phyloP scores from a whole-genome alignment of 2,113 vertebrate genomes.

The Stigmatopora nigra region DNA sequence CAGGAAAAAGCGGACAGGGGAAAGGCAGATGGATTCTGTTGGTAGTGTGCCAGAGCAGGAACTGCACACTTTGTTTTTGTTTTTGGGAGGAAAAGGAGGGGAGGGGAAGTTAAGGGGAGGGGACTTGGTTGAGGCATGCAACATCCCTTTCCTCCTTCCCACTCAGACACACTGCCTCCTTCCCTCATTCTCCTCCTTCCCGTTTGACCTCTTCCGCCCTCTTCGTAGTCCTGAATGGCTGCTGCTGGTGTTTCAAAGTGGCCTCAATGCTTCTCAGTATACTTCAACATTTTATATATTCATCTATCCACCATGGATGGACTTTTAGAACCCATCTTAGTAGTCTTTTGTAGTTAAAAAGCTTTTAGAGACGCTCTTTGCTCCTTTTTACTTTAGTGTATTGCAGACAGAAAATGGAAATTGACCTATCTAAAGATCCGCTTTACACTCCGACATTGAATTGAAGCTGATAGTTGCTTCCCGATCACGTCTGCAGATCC shows the following conservation, averaged over 20 bases:
- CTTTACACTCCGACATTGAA: too few relatives aligned
- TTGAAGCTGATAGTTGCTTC: too few relatives aligned
- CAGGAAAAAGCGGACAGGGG: slow-evolving; percentile 28
- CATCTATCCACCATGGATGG: neutral
- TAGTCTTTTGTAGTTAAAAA: neutral
- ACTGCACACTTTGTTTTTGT: slow-evolving; percentile 50
- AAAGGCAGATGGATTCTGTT: slow-evolving; percentile 40
- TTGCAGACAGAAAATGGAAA: too few relatives aligned
- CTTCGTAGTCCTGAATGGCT: slow-evolving; percentile 30
- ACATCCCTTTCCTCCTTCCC: slow-evolving; percentile 55
- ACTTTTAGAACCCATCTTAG: neutral
- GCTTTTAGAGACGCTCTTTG: too few relatives aligned
- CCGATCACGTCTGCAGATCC: too few relatives aligned
- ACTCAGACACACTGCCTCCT: slow-evolving; percentile 14
- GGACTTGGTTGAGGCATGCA: slow-evolving; percentile 42
- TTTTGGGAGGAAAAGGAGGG: slow-evolving; percentile 50
- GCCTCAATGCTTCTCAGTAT: neutral
- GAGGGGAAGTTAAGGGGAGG: slow-evolving; percentile 41
- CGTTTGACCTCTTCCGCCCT: slow-evolving; percentile 22
- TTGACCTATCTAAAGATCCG: too few relatives aligned
- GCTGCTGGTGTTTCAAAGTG: slow-evolving; percentile 17
- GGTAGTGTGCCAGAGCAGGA: slow-evolving; percentile 48
- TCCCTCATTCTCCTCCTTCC: slow-evolving; percentile 13
- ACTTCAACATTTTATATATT: neutral
- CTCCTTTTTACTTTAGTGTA: too few relatives aligned